Conservation (phyloP, 2,888 invertebrate genomes). For the Cyclophora albipunctata region DNA sequence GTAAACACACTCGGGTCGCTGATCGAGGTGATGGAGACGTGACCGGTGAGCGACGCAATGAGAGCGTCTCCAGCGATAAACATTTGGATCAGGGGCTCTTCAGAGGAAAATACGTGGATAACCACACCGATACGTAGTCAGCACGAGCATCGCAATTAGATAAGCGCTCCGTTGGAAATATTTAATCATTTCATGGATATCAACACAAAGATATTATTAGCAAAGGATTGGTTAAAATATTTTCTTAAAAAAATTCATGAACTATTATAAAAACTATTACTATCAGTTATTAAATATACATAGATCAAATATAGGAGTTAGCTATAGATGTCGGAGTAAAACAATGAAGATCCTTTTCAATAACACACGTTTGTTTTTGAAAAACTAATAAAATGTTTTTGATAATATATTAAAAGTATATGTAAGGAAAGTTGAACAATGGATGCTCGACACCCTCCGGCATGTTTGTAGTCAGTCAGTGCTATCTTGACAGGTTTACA, state of each 20-base stretch:
- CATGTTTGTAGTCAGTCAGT: slow-evolving; percentile 45
- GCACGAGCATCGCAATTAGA: not conserved
- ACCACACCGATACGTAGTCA: not conserved
- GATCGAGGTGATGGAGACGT: slow-evolving; percentile 23
- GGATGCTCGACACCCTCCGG: slow-evolving; percentile 27
- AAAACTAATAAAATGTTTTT: no score
- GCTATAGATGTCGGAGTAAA: no score
- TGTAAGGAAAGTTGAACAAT: slow-evolving; percentile 41
- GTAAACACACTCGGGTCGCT: not conserved
- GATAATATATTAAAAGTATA: no score
- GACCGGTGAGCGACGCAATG: slow-evolving; percentile 29
- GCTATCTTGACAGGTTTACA: slow-evolving; percentile 70
- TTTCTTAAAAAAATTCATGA: no score
- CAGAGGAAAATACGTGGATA: slow-evolving; percentile 12
- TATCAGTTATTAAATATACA: no score
- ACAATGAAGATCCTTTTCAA: no score
- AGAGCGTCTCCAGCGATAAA: slow-evolving; percentile 28
- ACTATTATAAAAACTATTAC: no score
- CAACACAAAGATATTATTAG: no score
- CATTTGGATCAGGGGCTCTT: slow-evolving; percentile 25
- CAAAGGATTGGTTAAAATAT: no score
- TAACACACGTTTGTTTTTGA: no score
- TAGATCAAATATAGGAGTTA: no score
- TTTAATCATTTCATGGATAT: no score
- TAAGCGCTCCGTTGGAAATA: not conserved